Base-by-base conservation (phyloP, 1,140 invertebrate genomes). In the Hylaeus anthracinus region DNA sequence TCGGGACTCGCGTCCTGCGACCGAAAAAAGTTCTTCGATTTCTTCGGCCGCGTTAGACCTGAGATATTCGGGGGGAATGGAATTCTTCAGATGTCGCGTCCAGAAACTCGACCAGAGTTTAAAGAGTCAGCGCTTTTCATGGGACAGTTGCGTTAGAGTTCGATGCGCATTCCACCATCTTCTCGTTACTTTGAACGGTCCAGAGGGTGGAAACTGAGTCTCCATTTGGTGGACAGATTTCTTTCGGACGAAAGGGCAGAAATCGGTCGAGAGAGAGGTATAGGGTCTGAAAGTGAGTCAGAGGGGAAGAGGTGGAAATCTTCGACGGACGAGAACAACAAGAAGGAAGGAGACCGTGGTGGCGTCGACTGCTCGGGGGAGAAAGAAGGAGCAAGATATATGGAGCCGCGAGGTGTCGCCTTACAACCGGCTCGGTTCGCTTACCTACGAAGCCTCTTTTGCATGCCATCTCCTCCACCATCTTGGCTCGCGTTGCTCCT, bases 401-500 rank as follows among this genome's bases (percentile, higher is more conserved):
- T 83, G 84, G 87, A 90, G 85, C 87, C 87, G 82, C 87, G 91
- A 93, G 92, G 92, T 93, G 92, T 93, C 92, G 92, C 90, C 92
- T 93, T 93, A 93, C 92, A 93, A 93, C 93, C 92, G 92, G 91
- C 92, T 93, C 90, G 90, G 89, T 92, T 92, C 90, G 87, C 90
- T 92, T 92, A 91, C 90, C 90, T 90, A 91, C 89, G 90, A 90
- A 92, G 91, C 89, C 91, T 92, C 88, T 90, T 93, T 93, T 93
- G 93, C 92, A 93, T 93, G 91, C 92, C 92, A 93, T 93, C 92
- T 93, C 88, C 88, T 92, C 90, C 92, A 92, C 91, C 91, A 92
- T 93, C 93, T 93, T 83, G 72, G 82, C 71, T 90, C 70, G 73
- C 55, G 67, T 86, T 90, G 88, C 86, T 91, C 82, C 87, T 92